Conservation (phyloP, 2,888 invertebrate genomes). For the Ectemnius cavifrons region DNA sequence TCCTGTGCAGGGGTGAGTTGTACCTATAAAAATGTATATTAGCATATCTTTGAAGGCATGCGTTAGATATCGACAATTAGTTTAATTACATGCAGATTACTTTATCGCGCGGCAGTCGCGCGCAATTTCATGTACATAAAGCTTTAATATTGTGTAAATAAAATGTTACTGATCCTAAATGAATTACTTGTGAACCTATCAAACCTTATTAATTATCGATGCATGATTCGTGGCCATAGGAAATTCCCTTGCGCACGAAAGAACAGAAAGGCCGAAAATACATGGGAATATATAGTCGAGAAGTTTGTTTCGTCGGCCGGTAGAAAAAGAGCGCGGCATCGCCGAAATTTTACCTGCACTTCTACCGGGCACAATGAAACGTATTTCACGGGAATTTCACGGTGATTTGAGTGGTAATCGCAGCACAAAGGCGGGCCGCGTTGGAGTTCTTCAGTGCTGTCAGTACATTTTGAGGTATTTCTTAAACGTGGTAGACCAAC, state of each 20-base stretch:
- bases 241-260: too few relatives aligned
- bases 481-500: constrained; percentile 54
- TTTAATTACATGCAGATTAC: constrained; percentile 24
- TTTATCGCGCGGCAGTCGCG: constrained; percentile 20
- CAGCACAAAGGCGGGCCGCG: constrained; percentile 68
- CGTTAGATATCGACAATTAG: constrained; percentile 17
- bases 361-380: constrained; percentile 61
- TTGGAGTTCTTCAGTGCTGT: constrained; percentile 54
- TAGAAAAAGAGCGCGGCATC: constrained; percentile 37
- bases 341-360: constrained; percentile 58
- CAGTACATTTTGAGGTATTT: constrained; percentile 51
- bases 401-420: constrained; percentile 76
- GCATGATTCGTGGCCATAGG: too few relatives aligned
- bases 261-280: too few relatives aligned
- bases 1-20: not conserved
- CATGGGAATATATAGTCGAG: too few relatives aligned
- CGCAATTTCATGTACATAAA: constrained; percentile 32
- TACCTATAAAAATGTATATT: constrained; percentile 36
- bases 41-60: constrained; percentile 9
- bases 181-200: not conserved
- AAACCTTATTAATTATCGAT: too few relatives aligned
- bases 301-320: not conserved
- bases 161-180: constrained; percentile 41
- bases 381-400: constrained; percentile 73
- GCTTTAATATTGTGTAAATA: constrained; percentile 48